Evolutionary conservation across 30 jellyfish, hydroid and myxozoan genomes (phyloP), one percentile per base, ranked within the genome.

Genomic region (Hydractinia symbiolongicarpus): DNA sequence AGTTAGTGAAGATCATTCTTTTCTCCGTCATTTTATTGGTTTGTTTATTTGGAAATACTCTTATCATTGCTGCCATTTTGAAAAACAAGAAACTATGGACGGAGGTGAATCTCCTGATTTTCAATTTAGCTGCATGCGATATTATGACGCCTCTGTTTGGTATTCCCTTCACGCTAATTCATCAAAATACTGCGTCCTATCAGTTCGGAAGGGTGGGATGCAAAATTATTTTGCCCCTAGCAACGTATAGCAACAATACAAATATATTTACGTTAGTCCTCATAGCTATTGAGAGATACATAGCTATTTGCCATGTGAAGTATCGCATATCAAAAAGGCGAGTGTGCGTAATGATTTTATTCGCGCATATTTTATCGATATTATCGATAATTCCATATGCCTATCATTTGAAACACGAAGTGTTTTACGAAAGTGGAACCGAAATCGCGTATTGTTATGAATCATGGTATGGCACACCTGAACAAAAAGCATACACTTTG

Each of bases 351-450:
- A 30, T 67, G 49, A 50, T 80, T 5, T 13, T 66, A 40, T 17
- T 5, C 9, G 58, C 54, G n/a, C 88, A 80, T 80, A 19, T 67
- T 30, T 4, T 80, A 16, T 53, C 83, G 51, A n/a, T 80, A 13
- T 50, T 53, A 20, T 62, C 88, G 54, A 74, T 80, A 20, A 66
- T 80, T n/a, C 88, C 88, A 19, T 80, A 80, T 50, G 50, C 88
- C n/a, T 49, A n/a, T 6, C 73, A 67, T 67, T 60, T 80, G 51
- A 64, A 40, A 6, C 68, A 53, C 5, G 82, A 11, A 9, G n/a
- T 8, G 4, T 15, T 0, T 20, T 30, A 30, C 44, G 44, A 30
- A 30, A 30, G 44, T 30, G 44, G 44, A 30, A 76, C 19, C 16
- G 86, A 44, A 20, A 5, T 53, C 53, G 10, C 67, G 14, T 9